Evolutionary conservation across 2,113 vertebrate species (phyloP).

Genomic region (Vulpes vulpes): DNA sequence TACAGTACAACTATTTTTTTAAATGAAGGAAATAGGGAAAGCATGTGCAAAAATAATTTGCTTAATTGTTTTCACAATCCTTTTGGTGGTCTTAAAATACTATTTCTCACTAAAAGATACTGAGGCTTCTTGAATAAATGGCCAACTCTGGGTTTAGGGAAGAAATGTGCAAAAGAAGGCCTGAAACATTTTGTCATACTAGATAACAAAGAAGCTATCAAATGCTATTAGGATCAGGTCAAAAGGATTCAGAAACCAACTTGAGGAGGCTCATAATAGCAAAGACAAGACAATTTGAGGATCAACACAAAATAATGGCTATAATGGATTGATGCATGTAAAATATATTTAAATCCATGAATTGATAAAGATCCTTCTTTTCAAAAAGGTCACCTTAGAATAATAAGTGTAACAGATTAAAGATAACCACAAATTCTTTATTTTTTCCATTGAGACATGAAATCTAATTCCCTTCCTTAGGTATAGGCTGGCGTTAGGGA

Average conservation of each 20-base stretch:
- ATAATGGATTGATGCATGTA: not conserved
- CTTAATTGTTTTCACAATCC: slow-evolving; percentile 20
- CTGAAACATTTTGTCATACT: not conserved
- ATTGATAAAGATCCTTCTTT: not conserved
- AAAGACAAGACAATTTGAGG: not conserved
- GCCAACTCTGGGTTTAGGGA: not conserved
- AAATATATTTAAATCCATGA: slow-evolving; percentile 1
- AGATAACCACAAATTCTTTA: slow-evolving; percentile 28
- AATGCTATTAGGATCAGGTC: not conserved
- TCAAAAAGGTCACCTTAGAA: not conserved
- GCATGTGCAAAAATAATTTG: slow-evolving; percentile 41
- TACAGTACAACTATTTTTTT: not conserved
- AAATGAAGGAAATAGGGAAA: slow-evolving; percentile 23
- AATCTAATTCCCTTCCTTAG: slow-evolving; percentile 8
- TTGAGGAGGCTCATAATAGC: not conserved
- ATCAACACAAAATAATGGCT: slow-evolving; percentile 15
- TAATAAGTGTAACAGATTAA: not conserved
- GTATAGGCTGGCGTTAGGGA: not conserved
- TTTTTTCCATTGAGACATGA: not conserved
- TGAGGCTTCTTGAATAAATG: slow-evolving; percentile 29
- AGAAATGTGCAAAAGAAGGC: not conserved
- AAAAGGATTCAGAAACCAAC: slow-evolving; percentile 30
- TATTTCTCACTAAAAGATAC: slow-evolving; percentile 9
- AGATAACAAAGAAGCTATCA: not conserved
- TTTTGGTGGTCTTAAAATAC: slow-evolving; percentile 38